Base-by-base conservation (phyloP, 2,797 vertebrate genomes). In the Bufotes viridis region DNA sequence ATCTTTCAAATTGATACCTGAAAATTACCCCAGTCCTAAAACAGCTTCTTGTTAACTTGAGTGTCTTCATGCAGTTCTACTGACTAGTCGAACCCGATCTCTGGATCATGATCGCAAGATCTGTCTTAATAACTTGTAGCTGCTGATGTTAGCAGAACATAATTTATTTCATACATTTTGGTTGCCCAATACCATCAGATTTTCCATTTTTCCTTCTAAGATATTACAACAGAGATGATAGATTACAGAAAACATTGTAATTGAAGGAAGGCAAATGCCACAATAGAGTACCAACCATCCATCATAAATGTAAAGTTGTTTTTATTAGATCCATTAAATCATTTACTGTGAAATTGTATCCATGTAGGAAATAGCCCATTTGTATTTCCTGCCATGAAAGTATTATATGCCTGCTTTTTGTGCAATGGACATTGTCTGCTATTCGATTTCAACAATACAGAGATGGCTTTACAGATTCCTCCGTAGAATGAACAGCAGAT, bases 271-370 rank as follows among this genome's bases (percentile, higher is more conserved):
- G n/a, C 49, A 65, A 78, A 85, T 42, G 72, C 22, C 58, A 78
- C 74, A 78, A 78, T 61, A 55, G 69, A 65, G 58, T 67, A 24
- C 69, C 24, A 69, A 65, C 78, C 51, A 85, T 85, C 70, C 65
- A 79, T 86, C 84, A 86, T 69, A 51, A 86, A 86, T 86, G 84
- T 78, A 79, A 79, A 79, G 42, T 78, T 79, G 84, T 76, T 78
- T 63, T 79, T 75, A 49, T 55, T 75, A 79, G 61, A 60, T 78
- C 84, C 14, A 55, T 86, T 76, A 86, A 79, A 86, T 79, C 18
- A 65, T 69, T 78, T 79, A 65, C 74, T 85, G 34, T 42, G 74
- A 78, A 85, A 85, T 78, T 78, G 42, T 29, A 67, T 85, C 76
- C 63, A 51, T 67, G 20, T 78, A 78, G 75, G 75, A 78, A 78